phyloP scores from a whole-genome alignment of 2,888 invertebrate genomes.

The Drosophila limbata region DNA sequence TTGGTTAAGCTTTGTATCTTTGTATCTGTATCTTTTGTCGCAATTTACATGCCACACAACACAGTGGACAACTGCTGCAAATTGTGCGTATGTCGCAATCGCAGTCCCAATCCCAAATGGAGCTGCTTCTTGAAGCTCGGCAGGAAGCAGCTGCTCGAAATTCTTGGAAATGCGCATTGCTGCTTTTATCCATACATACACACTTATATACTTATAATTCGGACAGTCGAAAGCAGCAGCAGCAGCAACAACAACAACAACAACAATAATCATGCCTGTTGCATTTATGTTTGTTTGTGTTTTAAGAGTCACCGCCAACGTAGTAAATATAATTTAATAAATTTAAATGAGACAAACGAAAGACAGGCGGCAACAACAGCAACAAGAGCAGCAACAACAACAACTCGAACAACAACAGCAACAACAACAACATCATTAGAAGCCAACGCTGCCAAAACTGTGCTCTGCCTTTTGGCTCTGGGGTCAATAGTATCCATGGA shows the following conservation, averaged over 20 bases:
- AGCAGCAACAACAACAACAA: conserved; percentile 36
- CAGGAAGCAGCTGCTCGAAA: conserved; percentile 80
- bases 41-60: conserved; percentile 56
- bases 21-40: conserved; percentile 41
- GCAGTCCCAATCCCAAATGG: conserved; percentile 16
- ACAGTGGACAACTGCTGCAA: conserved; percentile 57
- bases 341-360: conserved; percentile 70
- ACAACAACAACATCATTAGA: conserved; percentile 62
- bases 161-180: conserved; percentile 70
- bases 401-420: conserved; percentile 36
- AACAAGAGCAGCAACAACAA: conserved; percentile 31
- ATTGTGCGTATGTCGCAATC: conserved; percentile 61
- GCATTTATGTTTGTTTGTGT: conserved; percentile 26
- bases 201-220: conserved; percentile 19
- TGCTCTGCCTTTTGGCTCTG: conserved; percentile 53
- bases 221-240: conserved; percentile 34
- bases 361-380: conserved; percentile 40
- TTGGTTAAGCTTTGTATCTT: conserved; percentile 39
- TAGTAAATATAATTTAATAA: conserved; percentile 73
- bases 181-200: conserved; percentile 34
- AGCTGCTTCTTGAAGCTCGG: conserved; percentile 32
- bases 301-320: conserved; percentile 49
- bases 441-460: conserved; percentile 60
- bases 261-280: conserved; percentile 33
- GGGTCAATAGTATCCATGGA: conserved; percentile 80